These are phyloP conservation scores for Lerista edwardsae DNA, from an alignment of 2,797 vertebrate genomes.

Conservation along the genomic window DNA sequence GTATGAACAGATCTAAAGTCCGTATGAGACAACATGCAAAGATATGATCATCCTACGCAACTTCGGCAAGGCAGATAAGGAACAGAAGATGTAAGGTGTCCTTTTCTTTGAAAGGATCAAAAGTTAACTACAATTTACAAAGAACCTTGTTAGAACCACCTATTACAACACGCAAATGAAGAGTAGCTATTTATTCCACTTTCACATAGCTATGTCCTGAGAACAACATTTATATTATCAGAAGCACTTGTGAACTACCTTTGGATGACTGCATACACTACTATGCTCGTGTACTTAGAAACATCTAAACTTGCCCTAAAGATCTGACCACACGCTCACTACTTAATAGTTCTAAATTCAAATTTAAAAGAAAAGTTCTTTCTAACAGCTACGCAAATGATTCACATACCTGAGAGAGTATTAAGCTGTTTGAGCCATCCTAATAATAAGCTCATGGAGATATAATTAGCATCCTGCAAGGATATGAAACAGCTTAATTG, in stretches of 20 bases:
- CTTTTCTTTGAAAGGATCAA: constrained; percentile 23
- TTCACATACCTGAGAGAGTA: constrained; percentile 53
- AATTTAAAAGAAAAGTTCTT: constrained; percentile 56
- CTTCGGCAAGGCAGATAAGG: not conserved
- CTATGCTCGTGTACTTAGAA: not conserved
- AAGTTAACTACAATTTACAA: constrained; percentile 26
- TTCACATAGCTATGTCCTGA: constrained; percentile 27
- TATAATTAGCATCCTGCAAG: constrained; percentile 76
- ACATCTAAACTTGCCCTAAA: not conserved
- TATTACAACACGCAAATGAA: constrained; percentile 66
- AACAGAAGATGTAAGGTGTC: not conserved
- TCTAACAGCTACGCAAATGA: constrained; percentile 57
- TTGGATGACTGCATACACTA: not conserved
- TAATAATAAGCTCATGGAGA: constrained; percentile 69
- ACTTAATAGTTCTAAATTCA: constrained; percentile 51
- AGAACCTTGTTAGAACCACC: constrained; percentile 16
- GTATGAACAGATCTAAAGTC: not conserved
- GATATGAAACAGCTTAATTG: constrained; percentile 72
- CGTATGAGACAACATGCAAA: not conserved
- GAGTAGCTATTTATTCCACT: constrained; percentile 22
- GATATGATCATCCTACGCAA: not conserved
- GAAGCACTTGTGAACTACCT: constrained; percentile 43
- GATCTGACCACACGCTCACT: constrained; percentile 7
- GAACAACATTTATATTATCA: constrained; percentile 29
- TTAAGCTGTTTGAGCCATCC: constrained; percentile 44